Evolutionary conservation across 2,888 invertebrate genomes (phyloP).

Genomic region (Mesorhabditis sp.): DNA sequence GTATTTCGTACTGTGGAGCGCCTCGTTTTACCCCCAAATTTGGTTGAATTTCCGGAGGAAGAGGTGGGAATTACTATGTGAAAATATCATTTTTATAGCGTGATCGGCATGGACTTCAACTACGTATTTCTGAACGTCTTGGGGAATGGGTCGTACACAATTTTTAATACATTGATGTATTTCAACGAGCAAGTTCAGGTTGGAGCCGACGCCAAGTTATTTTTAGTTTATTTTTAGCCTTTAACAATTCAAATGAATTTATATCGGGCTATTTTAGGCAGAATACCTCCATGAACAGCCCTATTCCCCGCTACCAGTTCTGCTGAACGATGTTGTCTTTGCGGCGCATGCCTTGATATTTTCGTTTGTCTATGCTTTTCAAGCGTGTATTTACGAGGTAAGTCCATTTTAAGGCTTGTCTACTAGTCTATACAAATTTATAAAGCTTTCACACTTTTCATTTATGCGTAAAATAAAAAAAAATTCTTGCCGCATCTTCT

Average conservation of each 20-base stretch:
- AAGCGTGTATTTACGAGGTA: constrained; percentile 84
- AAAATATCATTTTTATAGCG: constrained; percentile 68
- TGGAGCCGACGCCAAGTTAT: too few relatives aligned
- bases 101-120: constrained; percentile 93
- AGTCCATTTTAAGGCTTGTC: too few relatives aligned
- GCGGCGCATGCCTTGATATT: constrained; percentile 85
- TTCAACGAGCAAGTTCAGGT: constrained; percentile 78
- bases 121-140: constrained; percentile 83
- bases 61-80: constrained; percentile 64
- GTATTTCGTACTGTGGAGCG: constrained; percentile 94
- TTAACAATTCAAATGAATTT: too few relatives aligned
- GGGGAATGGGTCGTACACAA: constrained; percentile 84
- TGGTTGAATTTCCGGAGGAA: constrained; percentile 82
- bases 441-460: too few relatives aligned
- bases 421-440: too few relatives aligned
- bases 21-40: constrained; percentile 97
- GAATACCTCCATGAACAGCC: constrained; percentile 80
- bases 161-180: constrained; percentile 86
- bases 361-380: constrained; percentile 77
- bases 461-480: too few relatives aligned
- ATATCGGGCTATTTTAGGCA: too few relatives aligned
- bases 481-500: too few relatives aligned
- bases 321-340: constrained; percentile 92
- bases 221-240: too few relatives aligned
- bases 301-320: constrained; percentile 84